Percentiles rank a stretch among this genome's conserved stretches.
Evolutionary conservation across 2,888 invertebrate species (phyloP).

Genomic region (Tachina lurida): DNA sequence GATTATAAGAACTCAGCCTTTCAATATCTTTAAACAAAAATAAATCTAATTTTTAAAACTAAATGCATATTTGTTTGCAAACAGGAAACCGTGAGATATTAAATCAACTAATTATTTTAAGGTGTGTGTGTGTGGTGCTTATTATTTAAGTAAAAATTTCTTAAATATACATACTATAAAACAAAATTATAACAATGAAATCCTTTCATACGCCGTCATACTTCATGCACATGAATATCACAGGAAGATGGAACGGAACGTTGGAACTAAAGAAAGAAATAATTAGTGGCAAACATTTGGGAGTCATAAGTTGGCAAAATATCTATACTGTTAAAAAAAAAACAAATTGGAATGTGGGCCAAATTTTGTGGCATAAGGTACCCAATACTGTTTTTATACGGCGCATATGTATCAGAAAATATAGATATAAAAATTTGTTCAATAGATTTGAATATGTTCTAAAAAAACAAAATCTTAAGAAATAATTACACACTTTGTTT

Average conservation of each 20-base stretch:
- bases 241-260: slow-evolving; percentile 1
- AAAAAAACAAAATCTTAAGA: no score
- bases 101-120: slow-evolving; percentile 16
- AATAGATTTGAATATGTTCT: no score
- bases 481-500: no score
- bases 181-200: slow-evolving; percentile 34
- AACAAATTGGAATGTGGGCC: slow-evolving; percentile 3
- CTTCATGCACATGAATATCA: slow-evolving; percentile 30
- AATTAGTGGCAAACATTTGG: slow-evolving; percentile 40
- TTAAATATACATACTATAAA: slow-evolving; percentile 13
- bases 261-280: not conserved
- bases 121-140: slow-evolving; percentile 8
- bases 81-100: slow-evolving; percentile 15
- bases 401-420: no score
- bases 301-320: slow-evolving; percentile 25
- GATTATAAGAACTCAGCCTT: no score
- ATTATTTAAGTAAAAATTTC: not conserved
- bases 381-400: no score
- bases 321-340: not conserved
- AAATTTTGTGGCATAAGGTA: slow-evolving; percentile 1
- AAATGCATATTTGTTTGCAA: slow-evolving; percentile 19
- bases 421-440: no score
- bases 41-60: not conserved
- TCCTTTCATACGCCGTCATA: slow-evolving; percentile 28
- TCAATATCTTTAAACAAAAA: not conserved